Percentiles rank a stretch among this genome's conserved stretches.
Conservation (phyloP, 2,797 vertebrate species). For the Platalea minor region DNA sequence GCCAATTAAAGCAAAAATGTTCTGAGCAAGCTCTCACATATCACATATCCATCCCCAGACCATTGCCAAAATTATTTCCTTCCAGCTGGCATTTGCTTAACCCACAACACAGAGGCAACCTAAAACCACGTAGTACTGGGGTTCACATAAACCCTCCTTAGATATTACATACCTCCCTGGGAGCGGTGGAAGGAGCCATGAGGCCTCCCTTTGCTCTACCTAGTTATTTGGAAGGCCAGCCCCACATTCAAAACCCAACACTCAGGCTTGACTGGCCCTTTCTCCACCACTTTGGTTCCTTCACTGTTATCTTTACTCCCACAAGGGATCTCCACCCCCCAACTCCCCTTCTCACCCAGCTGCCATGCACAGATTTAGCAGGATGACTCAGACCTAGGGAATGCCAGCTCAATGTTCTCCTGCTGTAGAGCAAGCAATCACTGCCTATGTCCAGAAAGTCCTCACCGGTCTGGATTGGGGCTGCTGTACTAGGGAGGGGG, state of each 20-base stretch:
- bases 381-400: not conserved
- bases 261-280: not conserved
- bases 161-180: not conserved
- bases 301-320: not conserved
- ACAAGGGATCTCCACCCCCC: not conserved
- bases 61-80: not conserved
- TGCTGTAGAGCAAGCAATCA: not conserved
- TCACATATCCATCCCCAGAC: not conserved
- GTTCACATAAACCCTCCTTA: not conserved
- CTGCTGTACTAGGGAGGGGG: not conserved
- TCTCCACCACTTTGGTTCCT: not conserved
- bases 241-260: not conserved
- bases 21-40: not conserved
- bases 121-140: not conserved
- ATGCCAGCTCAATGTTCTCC: not conserved
- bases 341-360: not conserved
- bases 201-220: not conserved
- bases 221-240: not conserved
- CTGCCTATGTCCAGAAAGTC: not conserved
- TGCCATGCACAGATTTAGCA: not conserved
- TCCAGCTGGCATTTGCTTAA: not conserved
- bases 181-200: not conserved
- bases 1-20: not conserved
- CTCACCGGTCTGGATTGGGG: not conserved
- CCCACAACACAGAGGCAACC: not conserved